phyloP scores from a whole-genome alignment of 2,797 vertebrate genomes.

The Petrocephalus sullivani region DNA sequence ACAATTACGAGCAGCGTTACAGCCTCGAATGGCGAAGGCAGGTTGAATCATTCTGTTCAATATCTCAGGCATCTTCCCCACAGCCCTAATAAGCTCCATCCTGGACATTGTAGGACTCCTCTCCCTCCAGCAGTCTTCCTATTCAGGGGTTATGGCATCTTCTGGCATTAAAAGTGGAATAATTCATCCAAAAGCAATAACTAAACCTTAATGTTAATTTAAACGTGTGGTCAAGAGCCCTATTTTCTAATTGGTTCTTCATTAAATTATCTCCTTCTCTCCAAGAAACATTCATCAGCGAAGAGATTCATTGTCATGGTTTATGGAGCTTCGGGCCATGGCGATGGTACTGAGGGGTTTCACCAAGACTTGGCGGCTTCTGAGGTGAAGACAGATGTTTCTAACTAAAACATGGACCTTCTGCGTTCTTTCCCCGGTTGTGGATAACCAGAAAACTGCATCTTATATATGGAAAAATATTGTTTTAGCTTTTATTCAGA shows the following conservation, averaged over 20 bases:
- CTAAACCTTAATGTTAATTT: neutral
- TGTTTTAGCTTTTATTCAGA: neutral
- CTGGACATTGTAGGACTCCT: neutral
- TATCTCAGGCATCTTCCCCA: neutral
- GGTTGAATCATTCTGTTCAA: constrained; percentile 29
- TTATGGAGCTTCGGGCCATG: neutral
- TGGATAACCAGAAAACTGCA: neutral
- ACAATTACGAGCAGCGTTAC: constrained; percentile 18
- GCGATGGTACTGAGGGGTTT: neutral
- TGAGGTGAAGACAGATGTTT: neutral
- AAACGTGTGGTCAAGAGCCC: neutral
- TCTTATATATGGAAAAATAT: neutral
- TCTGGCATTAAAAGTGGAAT: neutral
- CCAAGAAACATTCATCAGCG: neutral
- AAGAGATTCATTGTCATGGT: neutral
- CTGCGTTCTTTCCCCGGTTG: neutral
- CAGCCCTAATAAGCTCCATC: neutral
- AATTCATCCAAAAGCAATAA: neutral
- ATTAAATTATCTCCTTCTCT: neutral
- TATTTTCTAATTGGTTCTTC: neutral
- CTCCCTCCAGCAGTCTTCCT: neutral
- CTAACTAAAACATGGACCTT: neutral
- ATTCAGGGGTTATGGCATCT: neutral
- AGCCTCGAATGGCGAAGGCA: constrained; percentile 3
- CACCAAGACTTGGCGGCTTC: neutral